phyloP scores from a whole-genome alignment of 2,113 vertebrate genomes.

The Corvus hawaiiensis region DNA sequence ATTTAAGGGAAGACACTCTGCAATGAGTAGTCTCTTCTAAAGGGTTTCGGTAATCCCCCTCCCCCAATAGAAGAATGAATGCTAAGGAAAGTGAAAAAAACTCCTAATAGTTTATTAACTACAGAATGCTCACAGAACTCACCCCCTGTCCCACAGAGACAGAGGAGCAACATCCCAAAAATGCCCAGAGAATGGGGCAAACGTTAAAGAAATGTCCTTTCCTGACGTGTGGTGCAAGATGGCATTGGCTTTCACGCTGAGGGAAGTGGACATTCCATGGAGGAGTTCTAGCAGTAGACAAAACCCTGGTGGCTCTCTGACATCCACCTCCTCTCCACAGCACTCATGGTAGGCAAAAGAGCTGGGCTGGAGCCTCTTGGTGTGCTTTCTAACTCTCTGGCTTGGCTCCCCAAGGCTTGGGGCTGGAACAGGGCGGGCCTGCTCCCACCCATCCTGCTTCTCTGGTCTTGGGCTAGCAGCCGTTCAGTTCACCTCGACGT shows the following conservation, averaged over 20 bases:
- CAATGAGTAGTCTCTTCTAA: not conserved
- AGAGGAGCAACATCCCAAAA: not conserved
- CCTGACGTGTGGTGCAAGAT: not conserved
- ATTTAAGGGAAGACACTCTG: not conserved
- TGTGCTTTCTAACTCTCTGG: not conserved
- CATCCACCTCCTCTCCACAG: too few species aligned
- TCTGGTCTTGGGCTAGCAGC: accelerated
- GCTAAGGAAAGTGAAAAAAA: not conserved
- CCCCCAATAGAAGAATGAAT: not conserved
- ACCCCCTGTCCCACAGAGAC: not conserved
- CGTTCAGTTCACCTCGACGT: accelerated
- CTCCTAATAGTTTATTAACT: not conserved
- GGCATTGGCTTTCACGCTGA: accelerated
- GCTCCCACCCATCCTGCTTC: accelerated
- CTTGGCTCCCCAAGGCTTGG: not conserved
- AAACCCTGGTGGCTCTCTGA: not conserved
- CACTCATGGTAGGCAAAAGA: accelerated
- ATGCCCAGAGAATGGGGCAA: not conserved
- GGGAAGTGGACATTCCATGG: not conserved
- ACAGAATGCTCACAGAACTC: not conserved
- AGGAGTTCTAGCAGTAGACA: not conserved
- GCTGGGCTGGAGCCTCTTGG: not conserved
- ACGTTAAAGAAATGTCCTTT: not conserved
- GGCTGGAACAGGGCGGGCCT: accelerated
- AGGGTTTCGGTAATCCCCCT: not conserved